Evolutionary conservation across 1,140 invertebrate genomes (phyloP), one percentile per base, ranked within the genome.

Genomic region (Delia radicum): DNA sequence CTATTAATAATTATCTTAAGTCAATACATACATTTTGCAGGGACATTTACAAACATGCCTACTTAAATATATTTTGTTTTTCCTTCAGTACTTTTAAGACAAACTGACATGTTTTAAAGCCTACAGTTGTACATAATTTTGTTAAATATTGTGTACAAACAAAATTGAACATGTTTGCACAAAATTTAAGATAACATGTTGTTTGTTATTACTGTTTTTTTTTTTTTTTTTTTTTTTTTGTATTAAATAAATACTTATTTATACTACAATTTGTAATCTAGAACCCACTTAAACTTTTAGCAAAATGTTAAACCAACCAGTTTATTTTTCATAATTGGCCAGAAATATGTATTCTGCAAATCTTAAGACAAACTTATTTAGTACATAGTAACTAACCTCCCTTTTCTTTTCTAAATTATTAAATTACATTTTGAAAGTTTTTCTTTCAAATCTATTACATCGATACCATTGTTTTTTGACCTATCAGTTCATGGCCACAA

Each of bases 401-500:
- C 37, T 55, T n/a, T 24, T 18, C 48, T 55, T 0, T 7, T 21
- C 48, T 55, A 21, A 21, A 18, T 21, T 18, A 55, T 55, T 18
- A 55, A 55, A 55, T 55, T 55, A 8, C 48, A 21, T 55, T 55
- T 55, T 42, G 37, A 8, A 42, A 55, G 21, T 18, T 55, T 55
- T 55, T 13, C 12, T 42, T n/a, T 55, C 8, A 55, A 55, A 55
- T 55, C 48, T 55, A 55, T 55, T 55, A 55, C 10, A 55, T 55
- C 48, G 48, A 55, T 55, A 55, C 18, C 24, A 55, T 55, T 55
- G 48, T 55, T 55, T 69, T 29, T 33, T 69, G 65, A 37, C 65
- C 65, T 69, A 69, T 69, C 65, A 69, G 29, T 69, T 69, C 65
- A 69, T 69, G 65, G 29, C 65, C 65, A 69, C 12, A 67, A 67